These are phyloP conservation scores for Octodonta nipae DNA, from an alignment of 2,888 invertebrate species.

Conservation along the genomic window DNA sequence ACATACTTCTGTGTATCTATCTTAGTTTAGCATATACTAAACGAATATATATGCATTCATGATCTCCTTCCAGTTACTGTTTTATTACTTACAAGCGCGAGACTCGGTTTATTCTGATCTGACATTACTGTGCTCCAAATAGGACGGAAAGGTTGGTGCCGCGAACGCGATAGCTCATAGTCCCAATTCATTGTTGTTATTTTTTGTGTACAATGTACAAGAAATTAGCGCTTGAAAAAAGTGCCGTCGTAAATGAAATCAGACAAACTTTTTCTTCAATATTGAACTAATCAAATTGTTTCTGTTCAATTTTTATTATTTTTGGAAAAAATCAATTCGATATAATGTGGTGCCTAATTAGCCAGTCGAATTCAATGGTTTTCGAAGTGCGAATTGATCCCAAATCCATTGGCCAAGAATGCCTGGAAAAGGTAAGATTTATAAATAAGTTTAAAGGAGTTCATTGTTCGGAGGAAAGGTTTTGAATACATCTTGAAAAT, in stretches of 20 bases:
- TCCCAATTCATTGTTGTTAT: too few relatives aligned
- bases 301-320: too few relatives aligned
- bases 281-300: conserved; percentile 5
- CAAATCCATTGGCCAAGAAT: conserved; percentile 78
- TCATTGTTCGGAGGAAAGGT: too few relatives aligned
- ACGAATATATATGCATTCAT: too few relatives aligned
- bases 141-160: too few relatives aligned
- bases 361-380: conserved; percentile 70
- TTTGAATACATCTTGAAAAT: too few relatives aligned
- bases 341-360: conserved; percentile 73
- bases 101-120: conserved; percentile 27
- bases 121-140: conserved; percentile 18
- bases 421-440: conserved; percentile 80
- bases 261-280: conserved; percentile 11
- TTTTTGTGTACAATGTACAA: conserved; percentile 53
- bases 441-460: too few relatives aligned
- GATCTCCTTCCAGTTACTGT: too few relatives aligned
- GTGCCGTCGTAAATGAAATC: conserved; percentile 28
- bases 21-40: too few relatives aligned
- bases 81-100: too few relatives aligned
- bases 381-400: conserved; percentile 75
- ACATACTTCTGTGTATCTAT: too few relatives aligned
- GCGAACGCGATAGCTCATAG: too few relatives aligned
- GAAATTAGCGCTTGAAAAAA: conserved; percentile 47
- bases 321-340: conserved; percentile 14